Percentiles rank a stretch among this genome's conserved stretches.
phyloP scores from a whole-genome alignment of 2,113 vertebrate genomes.

The Callorhinus ursinus region DNA sequence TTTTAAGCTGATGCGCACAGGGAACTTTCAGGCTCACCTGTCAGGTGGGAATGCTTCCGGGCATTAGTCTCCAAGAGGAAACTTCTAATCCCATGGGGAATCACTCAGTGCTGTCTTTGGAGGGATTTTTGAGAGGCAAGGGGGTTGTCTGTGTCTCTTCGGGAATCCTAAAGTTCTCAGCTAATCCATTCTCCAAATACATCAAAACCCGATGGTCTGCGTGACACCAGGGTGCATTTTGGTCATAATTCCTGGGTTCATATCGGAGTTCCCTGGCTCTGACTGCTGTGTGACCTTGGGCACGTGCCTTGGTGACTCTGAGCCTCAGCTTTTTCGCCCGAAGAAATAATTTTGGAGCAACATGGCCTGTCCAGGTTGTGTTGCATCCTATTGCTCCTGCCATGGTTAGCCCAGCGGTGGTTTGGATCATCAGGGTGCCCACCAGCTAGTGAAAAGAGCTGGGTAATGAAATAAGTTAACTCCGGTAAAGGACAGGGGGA shows the following conservation, averaged over 20 bases:
- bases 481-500: background rate
- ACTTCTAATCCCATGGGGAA: background rate
- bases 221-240: background rate
- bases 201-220: background rate
- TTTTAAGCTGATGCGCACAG: background rate
- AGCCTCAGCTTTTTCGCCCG: background rate
- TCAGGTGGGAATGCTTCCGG: background rate
- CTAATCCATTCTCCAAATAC: background rate
- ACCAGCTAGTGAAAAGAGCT: background rate
- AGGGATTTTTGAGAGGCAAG: background rate
- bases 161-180: background rate
- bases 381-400: background rate
- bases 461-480: background rate
- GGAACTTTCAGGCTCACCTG: background rate
- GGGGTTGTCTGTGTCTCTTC: background rate
- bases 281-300: background rate
- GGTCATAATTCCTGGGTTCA: background rate
- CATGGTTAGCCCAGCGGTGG: rapidly evolving
- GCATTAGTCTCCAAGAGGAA: background rate
- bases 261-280: background rate
- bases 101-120: background rate
- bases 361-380: rapidly evolving
- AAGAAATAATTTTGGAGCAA: background rate
- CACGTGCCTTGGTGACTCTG: background rate
- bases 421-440: background rate